Conservation (phyloP, 2,888 invertebrate genomes). For the Drosophila anomelani region DNA sequence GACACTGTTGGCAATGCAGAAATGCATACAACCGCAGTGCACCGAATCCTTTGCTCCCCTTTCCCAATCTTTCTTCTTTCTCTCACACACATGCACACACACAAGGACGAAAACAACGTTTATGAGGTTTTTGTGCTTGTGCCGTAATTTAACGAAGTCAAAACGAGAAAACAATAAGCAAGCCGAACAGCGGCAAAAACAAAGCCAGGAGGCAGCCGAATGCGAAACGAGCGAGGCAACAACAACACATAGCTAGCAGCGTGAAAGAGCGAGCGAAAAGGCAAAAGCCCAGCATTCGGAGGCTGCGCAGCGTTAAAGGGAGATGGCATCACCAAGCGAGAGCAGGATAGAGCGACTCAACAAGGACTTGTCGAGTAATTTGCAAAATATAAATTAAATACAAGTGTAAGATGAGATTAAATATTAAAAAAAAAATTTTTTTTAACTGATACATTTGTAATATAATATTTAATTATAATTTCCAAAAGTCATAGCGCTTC, state of each 20-base stretch:
- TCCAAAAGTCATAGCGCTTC: no score
- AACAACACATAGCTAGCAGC: conserved; percentile 8
- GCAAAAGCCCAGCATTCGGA: conserved; percentile 60
- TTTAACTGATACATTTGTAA: no score
- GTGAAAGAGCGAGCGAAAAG: conserved; percentile 33
- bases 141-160: conserved; percentile 84
- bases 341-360: conserved; percentile 11
- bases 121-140: conserved; percentile 78
- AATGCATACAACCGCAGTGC: conserved; percentile 29
- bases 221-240: conserved; percentile 51
- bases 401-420: no score
- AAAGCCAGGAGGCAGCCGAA: conserved; percentile 44
- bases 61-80: background rate
- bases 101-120: conserved; percentile 49
- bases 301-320: conserved; percentile 73
- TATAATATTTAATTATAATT: background rate
- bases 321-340: conserved; percentile 39
- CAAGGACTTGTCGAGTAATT: background rate
- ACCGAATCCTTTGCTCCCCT: background rate
- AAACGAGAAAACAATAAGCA: conserved; percentile 81
- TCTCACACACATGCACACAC: conserved; percentile 1
- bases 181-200: conserved; percentile 32
- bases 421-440: no score
- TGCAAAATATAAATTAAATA: conserved; percentile 8
- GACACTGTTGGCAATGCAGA: conserved; percentile 9